Conservation (phyloP, 2,888 invertebrate species). For the Trachelus troglodyta region DNA sequence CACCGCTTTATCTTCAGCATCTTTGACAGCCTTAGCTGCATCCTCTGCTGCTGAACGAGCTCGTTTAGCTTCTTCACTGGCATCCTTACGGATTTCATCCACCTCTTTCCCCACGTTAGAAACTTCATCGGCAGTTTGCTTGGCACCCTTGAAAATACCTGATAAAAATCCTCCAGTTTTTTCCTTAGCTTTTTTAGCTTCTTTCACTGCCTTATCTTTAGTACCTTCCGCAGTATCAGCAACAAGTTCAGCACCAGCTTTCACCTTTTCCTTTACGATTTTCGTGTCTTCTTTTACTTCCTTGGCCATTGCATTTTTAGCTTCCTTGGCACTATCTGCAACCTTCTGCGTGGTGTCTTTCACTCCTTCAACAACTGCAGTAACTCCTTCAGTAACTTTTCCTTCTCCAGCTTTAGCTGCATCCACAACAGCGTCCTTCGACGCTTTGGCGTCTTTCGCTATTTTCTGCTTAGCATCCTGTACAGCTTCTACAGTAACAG, state of each 20-base stretch:
- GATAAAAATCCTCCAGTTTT: slow-evolving; percentile 27
- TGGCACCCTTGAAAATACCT: slow-evolving; percentile 33
- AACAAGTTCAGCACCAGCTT: slow-evolving; percentile 14
- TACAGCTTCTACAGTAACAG: slow-evolving; percentile 17
- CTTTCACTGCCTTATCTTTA: slow-evolving; percentile 55
- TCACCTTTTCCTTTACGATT: slow-evolving; percentile 23
- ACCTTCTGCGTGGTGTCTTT: slow-evolving; percentile 37
- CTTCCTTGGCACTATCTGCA: slow-evolving; percentile 9
- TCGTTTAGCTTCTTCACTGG: slow-evolving; percentile 50
- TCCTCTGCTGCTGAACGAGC: slow-evolving; percentile 45
- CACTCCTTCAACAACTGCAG: slow-evolving; percentile 34
- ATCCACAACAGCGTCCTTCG: slow-evolving; percentile 31
- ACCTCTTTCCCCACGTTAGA: too few species aligned
- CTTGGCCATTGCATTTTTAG: slow-evolving; percentile 17
- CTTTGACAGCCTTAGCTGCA: slow-evolving; percentile 18
- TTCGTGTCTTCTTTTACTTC: slow-evolving; percentile 19
- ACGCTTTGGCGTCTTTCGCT: slow-evolving; percentile 20
- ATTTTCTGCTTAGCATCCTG: slow-evolving; percentile 16
- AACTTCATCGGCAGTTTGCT: slow-evolving; percentile 64
- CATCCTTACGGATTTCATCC: slow-evolving; percentile 34
- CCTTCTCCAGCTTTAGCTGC: slow-evolving; percentile 20
- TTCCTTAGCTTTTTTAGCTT: slow-evolving; percentile 58
- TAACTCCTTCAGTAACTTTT: slow-evolving; percentile 45
- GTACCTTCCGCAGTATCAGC: slow-evolving; percentile 19
- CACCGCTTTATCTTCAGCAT: slow-evolving; percentile 24